Base-by-base conservation (phyloP, 2,888 invertebrate genomes). In the Trisateles emortualis region DNA sequence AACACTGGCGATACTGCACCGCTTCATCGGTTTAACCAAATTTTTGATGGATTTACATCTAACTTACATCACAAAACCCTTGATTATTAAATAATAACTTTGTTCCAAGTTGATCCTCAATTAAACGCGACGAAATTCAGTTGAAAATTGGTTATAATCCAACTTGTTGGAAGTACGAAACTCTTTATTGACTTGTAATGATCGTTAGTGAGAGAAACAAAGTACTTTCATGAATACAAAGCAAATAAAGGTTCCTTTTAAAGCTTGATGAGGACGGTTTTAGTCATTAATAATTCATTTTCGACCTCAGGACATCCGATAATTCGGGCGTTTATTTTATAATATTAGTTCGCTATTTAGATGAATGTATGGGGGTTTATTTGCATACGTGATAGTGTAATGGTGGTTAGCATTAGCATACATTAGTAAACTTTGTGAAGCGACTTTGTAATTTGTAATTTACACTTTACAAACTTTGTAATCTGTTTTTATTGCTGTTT, bases 231-330 rank as follows among this genome's bases (percentile, higher is more conserved):
- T 68, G 59, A 72, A 67, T 71, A 64, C 59, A 72, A 45, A 50
- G 42, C 62, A 64, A 72, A 62, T 72, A 72, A 64, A 59, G 58
- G 49, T 48, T 44, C 51, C 59, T 53, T 68, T 61, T 51, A 59
- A 52, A 43, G 47, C 36, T 32, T 32, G 43, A 22, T 39, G 43
- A 36, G 13, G 16, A 47, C 42, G 55, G 43, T 53, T 62, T 71
- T 48, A 62, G 50, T 58, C 68, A 67, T 67, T 70, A 67, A 70
- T 67, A 66, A 67, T 67, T 70, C 67, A 67, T 70, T 71, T 67
- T 58, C 63, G 44, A 67, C 42, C 58, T 36, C 51, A 39, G 53
- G 38, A 62, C 41, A 52, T 47, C 47, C 63, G 42, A 62, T 70
- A 59, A 67, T 70, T 17, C n/a, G 13, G 50, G 39, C 33, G 35